Evolutionary conservation across 2,888 invertebrate genomes (phyloP).

Genomic region (Eristalis tenax): DNA sequence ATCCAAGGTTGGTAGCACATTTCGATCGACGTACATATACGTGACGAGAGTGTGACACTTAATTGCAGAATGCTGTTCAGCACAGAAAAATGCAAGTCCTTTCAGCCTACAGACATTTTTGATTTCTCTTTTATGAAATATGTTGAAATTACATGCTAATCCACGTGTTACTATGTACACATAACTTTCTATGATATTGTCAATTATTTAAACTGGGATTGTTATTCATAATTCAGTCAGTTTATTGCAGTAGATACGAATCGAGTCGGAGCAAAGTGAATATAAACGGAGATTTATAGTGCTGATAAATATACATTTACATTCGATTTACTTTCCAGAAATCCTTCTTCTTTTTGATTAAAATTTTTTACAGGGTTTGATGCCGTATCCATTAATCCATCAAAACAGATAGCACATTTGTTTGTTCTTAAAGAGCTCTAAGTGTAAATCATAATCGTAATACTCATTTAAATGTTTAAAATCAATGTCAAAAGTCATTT

Average conservation of each 20-base stretch:
- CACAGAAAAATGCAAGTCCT: not conserved
- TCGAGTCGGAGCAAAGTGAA: not conserved
- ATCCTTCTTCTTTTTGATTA: no score
- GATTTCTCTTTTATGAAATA: not conserved
- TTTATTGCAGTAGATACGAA: not conserved
- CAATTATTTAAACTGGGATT: not conserved
- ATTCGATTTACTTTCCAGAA: no score
- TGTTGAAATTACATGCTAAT: not conserved
- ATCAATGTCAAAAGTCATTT: no score
- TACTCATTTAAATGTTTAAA: no score
- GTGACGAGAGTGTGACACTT: conserved; percentile 1
- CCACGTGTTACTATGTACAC: no score
- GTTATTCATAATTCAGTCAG: not conserved
- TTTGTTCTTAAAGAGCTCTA: no score
- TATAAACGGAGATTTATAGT: not conserved
- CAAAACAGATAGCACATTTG: no score
- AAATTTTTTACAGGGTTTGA: no score
- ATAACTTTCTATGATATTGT: no score
- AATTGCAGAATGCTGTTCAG: conserved; percentile 1
- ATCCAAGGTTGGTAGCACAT: conserved; percentile 45
- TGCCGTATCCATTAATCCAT: no score
- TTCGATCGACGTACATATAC: conserved; percentile 49
- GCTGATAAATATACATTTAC: no score
- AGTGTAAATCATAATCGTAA: no score
- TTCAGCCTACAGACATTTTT: not conserved